phyloP scores from a whole-genome alignment of 2,797 vertebrate genomes.

The Bradypodion ventrale region DNA sequence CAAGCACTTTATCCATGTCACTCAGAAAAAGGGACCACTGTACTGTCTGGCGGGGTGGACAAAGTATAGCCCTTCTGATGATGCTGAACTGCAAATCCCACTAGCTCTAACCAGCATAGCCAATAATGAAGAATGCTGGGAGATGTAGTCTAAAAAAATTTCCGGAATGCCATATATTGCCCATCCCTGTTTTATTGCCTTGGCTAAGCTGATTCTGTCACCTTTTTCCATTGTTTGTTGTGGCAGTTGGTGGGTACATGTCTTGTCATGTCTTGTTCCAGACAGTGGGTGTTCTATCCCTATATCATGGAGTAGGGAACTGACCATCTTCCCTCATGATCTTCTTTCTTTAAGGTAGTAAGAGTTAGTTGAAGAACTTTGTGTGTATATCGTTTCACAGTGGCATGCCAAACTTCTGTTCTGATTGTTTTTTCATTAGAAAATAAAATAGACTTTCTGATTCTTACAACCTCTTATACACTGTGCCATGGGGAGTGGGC shows the following conservation, averaged over 20 bases:
- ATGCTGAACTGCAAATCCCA: too few species aligned
- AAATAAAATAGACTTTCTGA: constrained; percentile 16
- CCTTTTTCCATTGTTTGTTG: neutral
- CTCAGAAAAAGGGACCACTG: too few species aligned
- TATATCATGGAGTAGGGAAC: neutral
- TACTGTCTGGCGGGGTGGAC: too few species aligned
- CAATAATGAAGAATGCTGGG: too few species aligned
- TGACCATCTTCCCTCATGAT: neutral
- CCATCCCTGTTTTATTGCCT: neutral
- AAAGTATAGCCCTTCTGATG: too few species aligned
- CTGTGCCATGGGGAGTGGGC: neutral
- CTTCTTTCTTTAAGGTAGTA: neutral
- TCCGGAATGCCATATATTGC: too few species aligned
- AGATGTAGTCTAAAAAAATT: too few species aligned
- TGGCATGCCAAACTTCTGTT: neutral
- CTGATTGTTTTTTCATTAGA: constrained; percentile 28
- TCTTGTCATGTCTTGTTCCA: neutral
- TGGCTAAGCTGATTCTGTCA: neutral
- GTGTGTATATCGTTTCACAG: neutral
- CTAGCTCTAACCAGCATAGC: too few species aligned
- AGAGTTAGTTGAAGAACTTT: neutral
- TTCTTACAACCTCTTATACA: constrained; percentile 2
- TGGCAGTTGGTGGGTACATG: neutral
- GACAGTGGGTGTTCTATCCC: neutral
- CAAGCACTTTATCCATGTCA: too few species aligned